phyloP scores from a whole-genome alignment of 1,140 invertebrate genomes.

The Lerema accius region DNA sequence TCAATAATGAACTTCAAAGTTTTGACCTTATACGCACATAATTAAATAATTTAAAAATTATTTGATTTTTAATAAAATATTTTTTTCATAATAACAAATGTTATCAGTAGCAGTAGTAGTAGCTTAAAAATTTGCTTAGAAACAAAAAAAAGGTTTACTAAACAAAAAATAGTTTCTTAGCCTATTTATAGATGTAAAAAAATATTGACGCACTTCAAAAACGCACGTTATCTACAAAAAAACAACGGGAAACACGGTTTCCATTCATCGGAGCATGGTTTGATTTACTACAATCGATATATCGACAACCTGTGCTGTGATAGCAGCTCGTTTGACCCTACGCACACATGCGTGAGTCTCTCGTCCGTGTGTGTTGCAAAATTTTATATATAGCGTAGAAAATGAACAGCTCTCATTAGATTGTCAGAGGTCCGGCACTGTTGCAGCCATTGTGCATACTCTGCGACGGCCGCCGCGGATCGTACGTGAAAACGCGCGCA shows the following conservation, averaged over 20 bases:
- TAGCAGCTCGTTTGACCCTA: not conserved
- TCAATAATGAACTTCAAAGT: too few relatives aligned
- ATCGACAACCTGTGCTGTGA: not conserved
- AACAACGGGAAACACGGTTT: not conserved
- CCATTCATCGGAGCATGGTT: not conserved
- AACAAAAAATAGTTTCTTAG: too few relatives aligned
- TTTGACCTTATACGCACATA: too few relatives aligned
- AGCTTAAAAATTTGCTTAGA: too few relatives aligned
- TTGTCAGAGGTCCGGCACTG: slow-evolving; percentile 1
- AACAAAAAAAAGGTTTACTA: too few relatives aligned
- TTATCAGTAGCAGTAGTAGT: too few relatives aligned
- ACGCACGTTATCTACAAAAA: too few relatives aligned
- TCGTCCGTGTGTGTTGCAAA: not conserved
- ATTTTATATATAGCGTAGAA: slow-evolving; percentile 4
- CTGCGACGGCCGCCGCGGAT: not conserved
- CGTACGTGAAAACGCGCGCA: slow-evolving; percentile 1
- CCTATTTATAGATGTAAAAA: too few relatives aligned
- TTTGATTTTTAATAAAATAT: too few relatives aligned
- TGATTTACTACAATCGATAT: not conserved
- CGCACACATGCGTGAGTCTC: not conserved
- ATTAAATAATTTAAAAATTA: too few relatives aligned
- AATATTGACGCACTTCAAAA: too few relatives aligned
- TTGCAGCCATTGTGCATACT: not conserved
- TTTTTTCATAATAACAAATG: too few relatives aligned
- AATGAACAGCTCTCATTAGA: slow-evolving; percentile 4